A percentile compares a stretch with the other conserved stretches of the same genome.
These are phyloP conservation scores for Solea solea DNA, from an alignment of 2,113 vertebrate genomes.

Conservation along the genomic window DNA sequence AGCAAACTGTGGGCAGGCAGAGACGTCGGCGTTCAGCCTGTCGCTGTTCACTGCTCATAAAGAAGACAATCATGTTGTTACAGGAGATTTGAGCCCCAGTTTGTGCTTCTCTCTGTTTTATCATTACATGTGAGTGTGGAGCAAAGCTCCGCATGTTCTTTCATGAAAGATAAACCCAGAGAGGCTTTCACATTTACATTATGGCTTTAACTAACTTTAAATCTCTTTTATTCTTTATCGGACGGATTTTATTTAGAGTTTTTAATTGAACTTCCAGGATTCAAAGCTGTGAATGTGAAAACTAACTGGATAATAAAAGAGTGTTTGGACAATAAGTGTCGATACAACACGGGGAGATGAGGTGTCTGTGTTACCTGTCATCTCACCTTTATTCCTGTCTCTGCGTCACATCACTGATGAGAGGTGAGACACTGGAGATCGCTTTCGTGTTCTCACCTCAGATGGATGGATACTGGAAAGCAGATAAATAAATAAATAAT, in stretches of 20 bases:
- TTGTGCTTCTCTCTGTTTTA: background rate
- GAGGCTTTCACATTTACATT: too few species aligned
- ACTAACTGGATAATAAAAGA: background rate
- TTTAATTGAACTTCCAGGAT: background rate
- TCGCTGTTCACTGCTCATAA: background rate
- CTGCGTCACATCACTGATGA: background rate
- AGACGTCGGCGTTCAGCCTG: constrained; percentile 13
- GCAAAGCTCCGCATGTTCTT: background rate
- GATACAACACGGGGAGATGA: constrained; percentile 7
- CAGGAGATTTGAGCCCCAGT: background rate
- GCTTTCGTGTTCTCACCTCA: too few species aligned
- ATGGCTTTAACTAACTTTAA: too few species aligned
- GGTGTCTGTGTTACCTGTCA: background rate
- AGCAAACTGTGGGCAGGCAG: constrained; percentile 26
- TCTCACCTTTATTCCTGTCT: constrained; percentile 35
- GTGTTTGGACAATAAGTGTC: background rate
- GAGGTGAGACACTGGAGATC: too few species aligned
- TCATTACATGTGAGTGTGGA: background rate
- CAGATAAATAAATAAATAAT: too few species aligned
- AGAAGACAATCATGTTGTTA: background rate
- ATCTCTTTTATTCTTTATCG: too few species aligned
- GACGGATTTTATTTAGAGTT: too few species aligned
- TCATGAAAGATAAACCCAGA: background rate
- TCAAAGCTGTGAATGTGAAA: background rate
- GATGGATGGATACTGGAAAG: too few species aligned